A percentile compares a stretch with the other conserved stretches of the same genome.
These are phyloP conservation scores for Cheilosia scutellata DNA, from an alignment of 2,888 invertebrate species.

Conservation along the genomic window DNA sequence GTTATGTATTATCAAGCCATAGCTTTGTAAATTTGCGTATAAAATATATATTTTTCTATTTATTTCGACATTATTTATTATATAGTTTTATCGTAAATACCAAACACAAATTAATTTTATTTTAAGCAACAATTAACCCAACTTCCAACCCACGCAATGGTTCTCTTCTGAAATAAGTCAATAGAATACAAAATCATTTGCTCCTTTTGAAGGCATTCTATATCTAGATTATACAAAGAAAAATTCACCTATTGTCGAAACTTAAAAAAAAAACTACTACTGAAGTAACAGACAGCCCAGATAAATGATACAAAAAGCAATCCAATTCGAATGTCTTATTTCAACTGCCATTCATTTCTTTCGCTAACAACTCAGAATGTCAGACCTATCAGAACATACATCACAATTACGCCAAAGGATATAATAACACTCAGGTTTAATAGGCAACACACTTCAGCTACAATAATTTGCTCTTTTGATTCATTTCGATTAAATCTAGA, in stretches of 20 bases:
- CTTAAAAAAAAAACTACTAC: neutral
- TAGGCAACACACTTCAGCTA: conserved; percentile 47
- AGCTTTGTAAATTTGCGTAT: no score
- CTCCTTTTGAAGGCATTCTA: neutral
- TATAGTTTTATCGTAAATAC: neutral
- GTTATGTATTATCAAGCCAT: no score
- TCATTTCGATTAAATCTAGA: conserved; percentile 62
- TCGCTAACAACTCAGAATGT: neutral
- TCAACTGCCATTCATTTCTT: conserved; percentile 22
- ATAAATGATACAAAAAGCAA: conserved; percentile 43
- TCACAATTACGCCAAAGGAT: conserved; percentile 56
- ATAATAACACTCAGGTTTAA: conserved; percentile 40
- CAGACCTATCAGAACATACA: conserved; percentile 47
- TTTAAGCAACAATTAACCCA: neutral
- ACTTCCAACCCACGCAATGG: conserved; percentile 8
- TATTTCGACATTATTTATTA: neutral
- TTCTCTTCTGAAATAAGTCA: neutral
- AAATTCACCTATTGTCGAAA: neutral
- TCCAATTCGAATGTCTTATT: conserved; percentile 36
- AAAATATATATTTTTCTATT: no score
- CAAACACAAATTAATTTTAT: conserved; percentile 10
- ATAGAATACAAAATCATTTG: neutral
- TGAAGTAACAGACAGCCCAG: neutral
- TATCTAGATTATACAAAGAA: neutral
- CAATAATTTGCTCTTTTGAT: conserved; percentile 61